Percentiles rank a stretch among this genome's conserved stretches.
Conservation (phyloP, 2,113 vertebrate genomes). For the Triplophysa siluroides region DNA sequence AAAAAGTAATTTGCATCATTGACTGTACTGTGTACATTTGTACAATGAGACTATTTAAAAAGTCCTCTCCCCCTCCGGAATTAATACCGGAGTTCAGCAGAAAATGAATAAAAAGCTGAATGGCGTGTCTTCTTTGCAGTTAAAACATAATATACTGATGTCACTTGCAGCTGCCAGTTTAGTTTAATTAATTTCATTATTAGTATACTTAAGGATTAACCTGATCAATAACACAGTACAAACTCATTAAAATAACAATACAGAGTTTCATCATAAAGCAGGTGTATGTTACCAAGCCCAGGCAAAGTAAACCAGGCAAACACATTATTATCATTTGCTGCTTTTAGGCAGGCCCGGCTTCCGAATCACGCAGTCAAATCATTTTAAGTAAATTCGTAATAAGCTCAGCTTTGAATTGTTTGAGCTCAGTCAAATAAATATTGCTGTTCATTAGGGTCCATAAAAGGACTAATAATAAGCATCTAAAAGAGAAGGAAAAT, state of each 20-base stretch:
- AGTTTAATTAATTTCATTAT: conserved; percentile 58
- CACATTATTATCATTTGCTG: conserved; percentile 25
- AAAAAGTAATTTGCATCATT: conserved; percentile 6
- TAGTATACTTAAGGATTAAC: conserved; percentile 58
- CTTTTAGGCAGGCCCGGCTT: conserved; percentile 36
- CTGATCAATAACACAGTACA: conserved; percentile 49
- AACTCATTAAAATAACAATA: conserved; percentile 58
- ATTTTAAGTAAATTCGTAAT: conserved; percentile 65
- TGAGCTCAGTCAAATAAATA: conserved; percentile 54
- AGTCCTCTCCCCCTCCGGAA: background rate
- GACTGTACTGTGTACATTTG: conserved; percentile 32
- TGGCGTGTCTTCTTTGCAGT: background rate
- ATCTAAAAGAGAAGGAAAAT: conserved; percentile 65
- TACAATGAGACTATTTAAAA: conserved; percentile 28
- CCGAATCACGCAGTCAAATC: conserved; percentile 39
- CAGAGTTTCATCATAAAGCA: conserved; percentile 50
- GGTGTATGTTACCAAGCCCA: conserved; percentile 51
- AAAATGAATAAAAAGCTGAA: conserved; percentile 28
- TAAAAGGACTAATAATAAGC: conserved; percentile 46
- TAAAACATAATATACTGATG: conserved; percentile 36
- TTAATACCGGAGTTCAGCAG: conserved; percentile 4
- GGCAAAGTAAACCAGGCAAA: conserved; percentile 40
- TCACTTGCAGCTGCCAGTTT: conserved; percentile 50
- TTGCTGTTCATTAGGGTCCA: conserved; percentile 59
- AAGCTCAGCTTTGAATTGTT: conserved; percentile 42